Conservation (phyloP, 2,113 vertebrate species). For the Solea solea region DNA sequence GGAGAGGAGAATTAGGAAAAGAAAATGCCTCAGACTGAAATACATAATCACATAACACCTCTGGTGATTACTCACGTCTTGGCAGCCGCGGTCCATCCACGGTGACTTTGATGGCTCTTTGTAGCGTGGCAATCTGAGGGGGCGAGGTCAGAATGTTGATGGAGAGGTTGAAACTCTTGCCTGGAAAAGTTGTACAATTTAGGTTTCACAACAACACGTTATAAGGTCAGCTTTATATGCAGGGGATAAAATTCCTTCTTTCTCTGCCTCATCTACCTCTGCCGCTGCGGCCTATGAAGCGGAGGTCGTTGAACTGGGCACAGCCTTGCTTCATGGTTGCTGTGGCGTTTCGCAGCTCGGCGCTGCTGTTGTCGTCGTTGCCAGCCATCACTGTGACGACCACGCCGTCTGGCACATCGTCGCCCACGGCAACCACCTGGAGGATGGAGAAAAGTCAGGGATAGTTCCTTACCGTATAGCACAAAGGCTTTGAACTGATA, state of each 20-base stretch:
- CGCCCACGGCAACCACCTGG: constrained; percentile 91
- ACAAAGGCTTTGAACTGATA: background rate
- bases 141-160: constrained; percentile 74
- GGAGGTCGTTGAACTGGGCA: constrained; percentile 96
- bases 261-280: constrained; percentile 82
- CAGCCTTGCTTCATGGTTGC: constrained; percentile 96
- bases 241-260: no score
- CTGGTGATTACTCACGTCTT: constrained; percentile 56
- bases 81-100: constrained; percentile 76
- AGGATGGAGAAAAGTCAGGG: constrained; percentile 2
- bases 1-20: background rate
- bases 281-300: constrained; percentile 97
- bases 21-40: background rate
- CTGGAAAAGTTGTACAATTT: constrained; percentile 20
- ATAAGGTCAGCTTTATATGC: no score
- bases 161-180: constrained; percentile 70
- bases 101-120: constrained; percentile 70
- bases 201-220: no score
- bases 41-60: background rate
- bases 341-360: constrained; percentile 95
- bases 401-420: constrained; percentile 94
- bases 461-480: no score
- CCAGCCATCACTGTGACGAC: constrained; percentile 98
- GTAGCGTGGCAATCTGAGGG: constrained; percentile 69
- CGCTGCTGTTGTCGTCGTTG: constrained; percentile 97